Conservation (phyloP, 2,888 invertebrate genomes). For the Athripsodes cinereus region DNA sequence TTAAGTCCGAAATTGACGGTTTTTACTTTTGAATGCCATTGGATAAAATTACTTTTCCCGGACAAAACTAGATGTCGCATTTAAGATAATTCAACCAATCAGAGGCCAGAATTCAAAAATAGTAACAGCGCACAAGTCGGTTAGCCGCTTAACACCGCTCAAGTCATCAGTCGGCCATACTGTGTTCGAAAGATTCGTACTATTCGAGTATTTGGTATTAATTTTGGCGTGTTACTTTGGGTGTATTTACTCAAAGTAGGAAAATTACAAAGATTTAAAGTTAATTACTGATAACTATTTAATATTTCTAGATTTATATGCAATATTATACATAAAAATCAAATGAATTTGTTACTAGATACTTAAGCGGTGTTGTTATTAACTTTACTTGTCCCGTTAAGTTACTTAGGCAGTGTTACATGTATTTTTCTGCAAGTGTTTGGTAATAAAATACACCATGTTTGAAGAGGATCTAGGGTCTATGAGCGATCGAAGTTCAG, state of each 20-base stretch:
- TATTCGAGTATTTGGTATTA: neutral
- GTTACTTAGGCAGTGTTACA: constrained; percentile 4
- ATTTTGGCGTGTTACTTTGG: neutral
- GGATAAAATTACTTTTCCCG: neutral
- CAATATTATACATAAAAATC: neutral
- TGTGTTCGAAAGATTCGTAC: neutral
- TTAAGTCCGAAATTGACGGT: constrained; percentile 1
- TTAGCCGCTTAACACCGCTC: neutral
- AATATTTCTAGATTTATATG: neutral
- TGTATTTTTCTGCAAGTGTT: neutral
- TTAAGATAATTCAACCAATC: neutral
- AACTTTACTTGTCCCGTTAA: neutral
- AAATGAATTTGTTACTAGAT: neutral
- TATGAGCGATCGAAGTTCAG: neutral
- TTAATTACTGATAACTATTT: neutral
- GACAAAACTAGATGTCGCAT: neutral
- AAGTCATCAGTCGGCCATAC: neutral
- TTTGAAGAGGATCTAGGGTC: neutral
- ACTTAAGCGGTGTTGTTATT: constrained; percentile 3
- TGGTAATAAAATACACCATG: neutral
- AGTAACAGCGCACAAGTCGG: constrained; percentile 2
- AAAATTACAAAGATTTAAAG: neutral
- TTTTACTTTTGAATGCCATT: neutral
- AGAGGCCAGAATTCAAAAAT: neutral
- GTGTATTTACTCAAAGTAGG: neutral